Evolutionary conservation across 92 coral and sea anemone species (phyloP), one percentile per base, ranked within the genome.

Genomic region (Virgularia gustaviana): DNA sequence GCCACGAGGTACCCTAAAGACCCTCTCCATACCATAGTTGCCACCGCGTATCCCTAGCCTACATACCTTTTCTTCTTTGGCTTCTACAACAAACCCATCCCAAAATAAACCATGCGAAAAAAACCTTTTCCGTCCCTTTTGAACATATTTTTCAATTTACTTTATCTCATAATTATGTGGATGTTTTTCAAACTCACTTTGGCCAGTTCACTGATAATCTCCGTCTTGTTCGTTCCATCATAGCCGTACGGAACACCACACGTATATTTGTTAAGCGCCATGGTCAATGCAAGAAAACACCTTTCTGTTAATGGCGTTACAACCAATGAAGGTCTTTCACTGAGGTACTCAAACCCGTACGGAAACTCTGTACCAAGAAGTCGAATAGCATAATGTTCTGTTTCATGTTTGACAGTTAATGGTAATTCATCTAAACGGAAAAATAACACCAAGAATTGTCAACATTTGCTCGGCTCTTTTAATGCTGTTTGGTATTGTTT

Each of bases 181-280:
- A n/a, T n/a, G n/a, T n/a, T n/a, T 9, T 23, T 35, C 6, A 54
- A 12, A 19, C 68, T 2, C 70, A 92, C 98, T 95, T 92, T 89
- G 0, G 91, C 83, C 29, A 92, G 79, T 30, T 92, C 96, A 32
- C 67, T 78, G 37, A 92, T 73, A 6, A 88, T 92, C 54, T 89
- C 98, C 12, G 98, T 92, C 72, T 92, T 92, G 20, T 96, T 96
- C 11, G 90, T 75, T n/a, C 94, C 96, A 71, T 83, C 84, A 49
- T 83, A 84, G 0, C 98, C 98, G 64, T 84, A 78, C 42, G 91
- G 83, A 27, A 85, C 78, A 19, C 98, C 98, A 78, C 90, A 89
- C 55, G 84, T 66, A 61, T 78, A 86, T 2, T 86, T 56, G 67
- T 78, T 65, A 71, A 92, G 35, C n/a, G 98, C 96, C 94, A 85